Conservation (phyloP, 2,888 invertebrate species). For the Phortica magna region DNA sequence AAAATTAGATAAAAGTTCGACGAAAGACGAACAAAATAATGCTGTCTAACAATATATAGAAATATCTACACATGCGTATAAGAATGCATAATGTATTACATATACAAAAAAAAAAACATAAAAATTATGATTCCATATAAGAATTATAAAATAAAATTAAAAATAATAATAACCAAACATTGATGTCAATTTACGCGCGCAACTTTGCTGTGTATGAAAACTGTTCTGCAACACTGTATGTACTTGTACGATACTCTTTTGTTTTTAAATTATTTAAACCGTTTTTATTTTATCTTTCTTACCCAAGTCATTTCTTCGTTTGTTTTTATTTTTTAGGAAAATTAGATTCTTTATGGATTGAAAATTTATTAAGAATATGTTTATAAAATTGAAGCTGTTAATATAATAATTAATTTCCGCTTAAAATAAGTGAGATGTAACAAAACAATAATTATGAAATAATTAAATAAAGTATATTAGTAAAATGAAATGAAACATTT, state of each 20-base stretch:
- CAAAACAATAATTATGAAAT: constrained; percentile 65
- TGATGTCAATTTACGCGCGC: constrained; percentile 64
- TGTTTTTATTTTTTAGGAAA: not conserved
- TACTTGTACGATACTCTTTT: not conserved
- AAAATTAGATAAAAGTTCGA: not conserved
- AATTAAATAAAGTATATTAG: constrained; percentile 53
- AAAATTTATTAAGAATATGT: constrained; percentile 7
- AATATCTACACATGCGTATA: not conserved
- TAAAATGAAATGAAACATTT: constrained; percentile 24
- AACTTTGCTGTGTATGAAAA: constrained; percentile 41
- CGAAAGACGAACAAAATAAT: not conserved
- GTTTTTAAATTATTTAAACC: not conserved
- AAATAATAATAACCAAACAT: constrained; percentile 42
- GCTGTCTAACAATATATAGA: not conserved
- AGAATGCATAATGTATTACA: not conserved
- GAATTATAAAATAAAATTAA: constrained; percentile 34
- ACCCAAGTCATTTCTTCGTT: not conserved
- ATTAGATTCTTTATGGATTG: not conserved
- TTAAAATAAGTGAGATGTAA: constrained; percentile 63
- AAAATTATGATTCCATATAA: not conserved
- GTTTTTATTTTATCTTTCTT: not conserved
- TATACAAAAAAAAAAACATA: not conserved
- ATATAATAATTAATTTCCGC: constrained; percentile 40
- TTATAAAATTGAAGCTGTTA: constrained; percentile 9
- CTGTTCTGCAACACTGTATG: constrained; percentile 37